Base-by-base conservation (phyloP, 2,113 vertebrate genomes). In the Laticauda laticaudata region DNA sequence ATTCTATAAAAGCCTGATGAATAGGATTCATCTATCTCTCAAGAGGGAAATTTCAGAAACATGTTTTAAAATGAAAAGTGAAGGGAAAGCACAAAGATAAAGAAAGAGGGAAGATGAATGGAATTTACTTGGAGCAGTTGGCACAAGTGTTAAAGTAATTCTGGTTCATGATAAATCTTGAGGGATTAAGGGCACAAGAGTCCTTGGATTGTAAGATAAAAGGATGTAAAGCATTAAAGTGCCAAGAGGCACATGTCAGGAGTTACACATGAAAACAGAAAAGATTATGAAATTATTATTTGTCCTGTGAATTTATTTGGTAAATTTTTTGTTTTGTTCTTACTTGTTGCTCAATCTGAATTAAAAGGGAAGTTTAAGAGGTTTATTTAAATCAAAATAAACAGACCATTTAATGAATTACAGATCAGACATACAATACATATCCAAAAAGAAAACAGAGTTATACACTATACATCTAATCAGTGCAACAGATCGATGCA, bases 401-500 rank as follows among this genome's bases (percentile, higher is more conserved):
- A 34, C 24, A 55, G 5, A 29, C 69, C 90, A 91, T 24, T 61
- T 69, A 20, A n/a, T 88, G 48, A 91, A 87, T 88, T 75, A 69
- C 75, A 26, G 51, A 87, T 29, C 39, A 93, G 90, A 91, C 3
- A 45, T 56, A 87, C 8, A 81, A 55, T 57, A 29, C 23, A 75
- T n/a, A 15, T 26, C 45, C 45, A 87, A 51, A 87, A 87, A 6
- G 56, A 64, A 85, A 14, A 29, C 6, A 90, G 18, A 51, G 85
- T 88, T 51, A 81, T 85, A 89, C 53, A 88, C 55, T 93, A 55
- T 91, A 91, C 59, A 56, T 56, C 45, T 88, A 91, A 87, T 91
- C 48, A 92, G 54, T 86, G 21, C 61, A 85, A 92, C 61, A 91
- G 88, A 93, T 91, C 21, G 11, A 88, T 92, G 56, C 61, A 92